phyloP scores from a whole-genome alignment of 1,140 invertebrate genomes.

The Magallana gigas region DNA sequence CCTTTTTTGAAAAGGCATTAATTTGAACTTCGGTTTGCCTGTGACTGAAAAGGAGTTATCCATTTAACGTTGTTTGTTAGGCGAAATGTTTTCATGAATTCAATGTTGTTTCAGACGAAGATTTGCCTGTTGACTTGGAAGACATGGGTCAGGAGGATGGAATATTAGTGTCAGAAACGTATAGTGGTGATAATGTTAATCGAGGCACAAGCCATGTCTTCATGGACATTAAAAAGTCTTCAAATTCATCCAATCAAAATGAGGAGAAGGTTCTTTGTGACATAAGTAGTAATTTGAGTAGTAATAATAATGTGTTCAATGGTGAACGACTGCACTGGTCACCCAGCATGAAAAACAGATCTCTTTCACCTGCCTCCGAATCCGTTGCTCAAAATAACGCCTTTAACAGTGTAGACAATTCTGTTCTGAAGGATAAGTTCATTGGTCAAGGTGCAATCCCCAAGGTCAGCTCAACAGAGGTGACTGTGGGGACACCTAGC shows the following conservation, averaged over 20 bases:
- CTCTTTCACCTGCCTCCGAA: slow-evolving; percentile 69
- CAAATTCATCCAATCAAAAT: slow-evolving; percentile 39
- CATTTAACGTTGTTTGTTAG: too few species aligned
- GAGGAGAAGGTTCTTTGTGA: slow-evolving; percentile 49
- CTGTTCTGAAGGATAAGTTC: slow-evolving; percentile 61
- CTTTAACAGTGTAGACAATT: slow-evolving; percentile 62
- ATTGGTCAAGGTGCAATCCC: slow-evolving; percentile 68
- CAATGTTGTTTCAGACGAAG: background rate
- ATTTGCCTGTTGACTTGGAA: background rate
- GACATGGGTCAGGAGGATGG: background rate
- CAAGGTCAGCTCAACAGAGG: slow-evolving; percentile 57
- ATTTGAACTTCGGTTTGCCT: too few species aligned
- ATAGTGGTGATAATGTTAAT: slow-evolving; percentile 21
- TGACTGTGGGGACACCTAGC: background rate
- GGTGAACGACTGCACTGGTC: slow-evolving; percentile 42
- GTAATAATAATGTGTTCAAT: slow-evolving; percentile 22
- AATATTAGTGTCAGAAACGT: slow-evolving; percentile 48
- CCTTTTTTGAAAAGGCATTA: too few species aligned
- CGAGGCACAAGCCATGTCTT: slow-evolving; percentile 39
- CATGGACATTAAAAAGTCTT: slow-evolving; percentile 37
- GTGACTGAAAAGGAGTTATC: too few species aligned
- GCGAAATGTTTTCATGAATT: background rate
- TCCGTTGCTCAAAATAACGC: slow-evolving; percentile 69
- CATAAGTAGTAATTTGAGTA: slow-evolving; percentile 37
- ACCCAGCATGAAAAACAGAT: slow-evolving; percentile 53